Conservation (phyloP, 2,797 vertebrate species). For the Petrocephalus sullivani region DNA sequence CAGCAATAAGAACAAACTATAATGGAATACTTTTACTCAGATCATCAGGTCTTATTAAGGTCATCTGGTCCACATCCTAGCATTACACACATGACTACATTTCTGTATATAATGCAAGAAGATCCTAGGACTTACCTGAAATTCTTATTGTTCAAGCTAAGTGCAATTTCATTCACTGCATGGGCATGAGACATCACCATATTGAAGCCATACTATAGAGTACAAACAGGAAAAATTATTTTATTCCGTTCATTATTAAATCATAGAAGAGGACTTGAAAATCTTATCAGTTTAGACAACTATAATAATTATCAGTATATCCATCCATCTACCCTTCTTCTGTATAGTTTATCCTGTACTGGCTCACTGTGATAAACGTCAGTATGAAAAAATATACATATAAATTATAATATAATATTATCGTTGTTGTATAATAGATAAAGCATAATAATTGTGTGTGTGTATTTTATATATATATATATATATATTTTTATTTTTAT, state of each 20-base stretch:
- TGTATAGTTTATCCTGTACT: background rate
- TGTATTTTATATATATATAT: too few relatives aligned
- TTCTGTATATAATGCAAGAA: background rate
- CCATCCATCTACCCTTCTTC: background rate
- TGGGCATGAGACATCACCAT: constrained; percentile 98
- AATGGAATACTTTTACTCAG: constrained; percentile 49
- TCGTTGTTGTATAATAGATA: background rate
- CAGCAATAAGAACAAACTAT: constrained; percentile 38
- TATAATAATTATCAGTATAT: background rate
- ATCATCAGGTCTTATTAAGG: constrained; percentile 44
- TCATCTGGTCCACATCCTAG: constrained; percentile 35
- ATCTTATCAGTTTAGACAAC: background rate
- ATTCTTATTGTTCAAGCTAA: constrained; percentile 97
- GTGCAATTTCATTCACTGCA: constrained; percentile 96
- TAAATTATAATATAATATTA: background rate
- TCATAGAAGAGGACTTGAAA: background rate
- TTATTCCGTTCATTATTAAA: background rate
- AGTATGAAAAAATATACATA: background rate
- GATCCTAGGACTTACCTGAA: constrained; percentile 68
- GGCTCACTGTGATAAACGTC: background rate
- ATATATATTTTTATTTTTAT: too few relatives aligned
- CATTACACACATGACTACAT: constrained; percentile 24
- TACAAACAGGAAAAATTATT: constrained; percentile 10
- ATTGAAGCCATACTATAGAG: constrained; percentile 91
- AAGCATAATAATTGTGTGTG: too few relatives aligned